Conservation (phyloP, 2,888 invertebrate species). For the Galerucella pusilla region DNA sequence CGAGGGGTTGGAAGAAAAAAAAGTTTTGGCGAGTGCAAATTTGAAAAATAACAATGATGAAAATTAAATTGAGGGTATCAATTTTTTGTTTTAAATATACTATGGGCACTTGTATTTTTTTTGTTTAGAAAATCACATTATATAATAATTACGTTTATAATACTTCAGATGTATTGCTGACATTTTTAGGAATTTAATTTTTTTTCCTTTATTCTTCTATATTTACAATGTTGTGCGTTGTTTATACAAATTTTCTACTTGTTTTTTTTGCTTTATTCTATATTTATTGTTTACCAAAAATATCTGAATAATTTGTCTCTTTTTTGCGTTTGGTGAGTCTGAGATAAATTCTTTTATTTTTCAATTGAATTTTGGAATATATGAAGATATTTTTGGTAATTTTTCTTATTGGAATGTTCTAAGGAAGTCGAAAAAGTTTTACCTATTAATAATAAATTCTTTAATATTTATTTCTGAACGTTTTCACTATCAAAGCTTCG, state of each 20-base stretch:
- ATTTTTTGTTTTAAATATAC: conserved; percentile 19
- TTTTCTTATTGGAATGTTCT: not conserved
- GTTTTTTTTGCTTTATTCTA: not conserved
- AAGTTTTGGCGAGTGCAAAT: not conserved
- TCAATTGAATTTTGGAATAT: not conserved
- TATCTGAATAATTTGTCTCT: not conserved
- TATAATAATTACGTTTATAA: conserved; percentile 54
- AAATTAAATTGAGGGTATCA: not conserved
- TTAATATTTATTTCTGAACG: not conserved
- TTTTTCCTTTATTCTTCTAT: conserved; percentile 34
- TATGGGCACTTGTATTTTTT: conserved; percentile 46
- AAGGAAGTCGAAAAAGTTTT: conserved; percentile 4
- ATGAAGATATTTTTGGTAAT: not conserved
- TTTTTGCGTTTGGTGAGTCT: too few species aligned
- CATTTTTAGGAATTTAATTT: conserved; percentile 31
- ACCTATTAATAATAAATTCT: conserved; percentile 7
- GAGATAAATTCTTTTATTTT: too few species aligned
- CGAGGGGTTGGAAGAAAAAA: too few species aligned
- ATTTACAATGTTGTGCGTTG: conserved; percentile 34
- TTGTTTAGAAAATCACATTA: conserved; percentile 51
- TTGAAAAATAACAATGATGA: not conserved
- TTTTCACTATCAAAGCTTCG: not conserved
- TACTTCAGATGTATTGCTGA: conserved; percentile 53
- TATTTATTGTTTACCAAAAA: not conserved
- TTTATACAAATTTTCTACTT: conserved; percentile 26